Conservation (phyloP, 2,797 vertebrate genomes). For the Siniperca scherzeri region DNA sequence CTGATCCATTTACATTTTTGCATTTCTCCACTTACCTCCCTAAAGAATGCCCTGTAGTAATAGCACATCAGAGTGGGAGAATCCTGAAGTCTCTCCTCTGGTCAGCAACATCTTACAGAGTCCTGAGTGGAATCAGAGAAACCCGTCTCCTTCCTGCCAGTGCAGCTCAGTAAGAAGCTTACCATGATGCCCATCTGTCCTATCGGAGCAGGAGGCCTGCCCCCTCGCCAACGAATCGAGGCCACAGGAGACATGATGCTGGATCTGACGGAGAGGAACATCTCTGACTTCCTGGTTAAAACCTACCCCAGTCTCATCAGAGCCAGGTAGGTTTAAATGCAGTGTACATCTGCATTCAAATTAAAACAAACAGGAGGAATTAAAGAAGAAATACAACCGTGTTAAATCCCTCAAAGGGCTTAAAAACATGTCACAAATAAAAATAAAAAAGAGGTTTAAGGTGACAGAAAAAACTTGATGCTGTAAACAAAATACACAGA, state of each 20-base stretch:
- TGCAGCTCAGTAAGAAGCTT: conserved; percentile 91
- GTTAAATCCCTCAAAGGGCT: background rate
- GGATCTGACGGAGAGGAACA: conserved; percentile 92
- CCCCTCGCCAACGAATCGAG: conserved; percentile 89
- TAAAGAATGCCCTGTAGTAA: conserved; percentile 88
- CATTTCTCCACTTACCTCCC: background rate
- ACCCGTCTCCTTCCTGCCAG: conserved; percentile 94
- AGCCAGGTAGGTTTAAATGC: conserved; percentile 84
- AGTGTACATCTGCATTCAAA: background rate
- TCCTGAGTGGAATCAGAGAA: conserved; percentile 86
- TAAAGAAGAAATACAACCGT: background rate
- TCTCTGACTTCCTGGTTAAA: conserved; percentile 97
- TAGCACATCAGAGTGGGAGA: conserved; percentile 86
- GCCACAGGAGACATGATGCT: conserved; percentile 91
- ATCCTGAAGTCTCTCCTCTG: conserved; percentile 84
- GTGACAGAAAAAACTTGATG: background rate
- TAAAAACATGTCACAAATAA: background rate
- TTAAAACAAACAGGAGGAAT: background rate
- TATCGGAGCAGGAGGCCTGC: conserved; percentile 91
- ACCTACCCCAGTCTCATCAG: conserved; percentile 94
- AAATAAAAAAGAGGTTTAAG: background rate
- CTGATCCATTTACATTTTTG: background rate
- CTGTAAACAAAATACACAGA: background rate
- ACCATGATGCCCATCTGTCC: conserved; percentile 96
- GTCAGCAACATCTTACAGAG: conserved; percentile 86